Evolutionary conservation across 1,140 invertebrate genomes (phyloP), one percentile per base, ranked within the genome.

Genomic region (Orius insidiosus): DNA sequence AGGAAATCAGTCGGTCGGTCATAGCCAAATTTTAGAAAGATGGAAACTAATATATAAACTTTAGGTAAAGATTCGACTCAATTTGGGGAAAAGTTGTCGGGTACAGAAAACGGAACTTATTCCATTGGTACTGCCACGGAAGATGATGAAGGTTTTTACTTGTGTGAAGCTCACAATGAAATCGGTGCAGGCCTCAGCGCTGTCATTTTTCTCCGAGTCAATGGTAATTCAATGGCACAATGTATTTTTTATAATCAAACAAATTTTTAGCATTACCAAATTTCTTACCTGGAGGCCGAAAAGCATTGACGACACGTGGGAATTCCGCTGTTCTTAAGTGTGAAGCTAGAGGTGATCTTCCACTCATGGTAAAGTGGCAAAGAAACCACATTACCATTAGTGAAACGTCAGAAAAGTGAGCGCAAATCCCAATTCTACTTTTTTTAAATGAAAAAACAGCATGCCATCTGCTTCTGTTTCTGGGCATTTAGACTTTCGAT

Each of bases 311-410:
- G 39, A 58, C 63, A 33, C 54, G 64, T 50, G 68, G 68, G 30
- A 63, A 67, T 51, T 61, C 58, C 47, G 66, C 64, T n/a, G 59
- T 56, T 45, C 52, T 76, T 43, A 64, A 68, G 13, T 77, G 74
- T 54, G 66, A 70, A 44, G 72, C 71, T 1, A 61, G 70, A 46
- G 75, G 75, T 8, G 74, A 78, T 53, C 60, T 63, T 13, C 74
- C 74, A 18, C 60, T 77, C 35, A 68, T 68, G 46, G 62, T 76
- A 10, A 64, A 63, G 16, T 76, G 74, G 74, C 38, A 40, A 16
- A 13, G 38, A 40, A 40, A 40, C 16, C 38, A 40, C 14, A 40
- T 40, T 10, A 40, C 11, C 16, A 40, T 40, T 16, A 18, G 5
- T 15, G 38, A 40, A 10, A 15, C 38, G 5, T 40, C 38, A 15